Percentiles rank a stretch among this genome's conserved stretches.
Conservation (phyloP, 2,888 invertebrate species). For the Scelioninae gen. 1 region DNA sequence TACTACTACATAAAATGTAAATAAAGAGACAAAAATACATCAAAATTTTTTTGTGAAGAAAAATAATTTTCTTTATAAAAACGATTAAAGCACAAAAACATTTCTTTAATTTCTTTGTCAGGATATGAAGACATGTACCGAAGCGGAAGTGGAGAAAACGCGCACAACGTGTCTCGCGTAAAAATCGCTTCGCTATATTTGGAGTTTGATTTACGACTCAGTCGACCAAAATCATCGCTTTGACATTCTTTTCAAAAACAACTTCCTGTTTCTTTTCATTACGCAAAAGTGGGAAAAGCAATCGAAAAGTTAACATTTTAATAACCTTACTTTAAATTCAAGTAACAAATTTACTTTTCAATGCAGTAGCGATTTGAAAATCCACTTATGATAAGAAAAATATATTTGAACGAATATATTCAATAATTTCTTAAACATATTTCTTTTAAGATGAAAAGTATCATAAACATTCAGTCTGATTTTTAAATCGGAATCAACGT, state of each 20-base stretch:
- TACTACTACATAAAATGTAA: too few species aligned
- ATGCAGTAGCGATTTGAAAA: too few species aligned
- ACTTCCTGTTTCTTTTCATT: conserved; percentile 34
- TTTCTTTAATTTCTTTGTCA: conserved; percentile 17
- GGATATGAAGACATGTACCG: conserved; percentile 53
- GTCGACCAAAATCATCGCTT: conserved; percentile 41
- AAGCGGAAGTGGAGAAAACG: conserved; percentile 68
- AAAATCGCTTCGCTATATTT: conserved; percentile 60
- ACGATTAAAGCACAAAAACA: background rate
- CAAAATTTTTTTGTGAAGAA: background rate
- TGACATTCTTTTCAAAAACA: conserved; percentile 28
- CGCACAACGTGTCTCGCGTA: conserved; percentile 64
- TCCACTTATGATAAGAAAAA: too few species aligned
- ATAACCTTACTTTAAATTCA: background rate
- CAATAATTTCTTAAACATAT: too few species aligned
- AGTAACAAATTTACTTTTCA: too few species aligned
- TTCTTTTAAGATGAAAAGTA: too few species aligned
- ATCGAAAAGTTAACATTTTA: conserved; percentile 3
- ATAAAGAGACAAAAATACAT: background rate
- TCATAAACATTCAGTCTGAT: too few species aligned
- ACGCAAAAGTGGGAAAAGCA: conserved; percentile 33
- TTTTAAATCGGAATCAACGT: too few species aligned
- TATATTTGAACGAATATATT: too few species aligned
- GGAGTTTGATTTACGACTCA: conserved; percentile 26
- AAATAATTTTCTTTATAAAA: background rate